Evolutionary conservation across 1,140 invertebrate genomes (phyloP).

Genomic region (Marisa cornuarietis): DNA sequence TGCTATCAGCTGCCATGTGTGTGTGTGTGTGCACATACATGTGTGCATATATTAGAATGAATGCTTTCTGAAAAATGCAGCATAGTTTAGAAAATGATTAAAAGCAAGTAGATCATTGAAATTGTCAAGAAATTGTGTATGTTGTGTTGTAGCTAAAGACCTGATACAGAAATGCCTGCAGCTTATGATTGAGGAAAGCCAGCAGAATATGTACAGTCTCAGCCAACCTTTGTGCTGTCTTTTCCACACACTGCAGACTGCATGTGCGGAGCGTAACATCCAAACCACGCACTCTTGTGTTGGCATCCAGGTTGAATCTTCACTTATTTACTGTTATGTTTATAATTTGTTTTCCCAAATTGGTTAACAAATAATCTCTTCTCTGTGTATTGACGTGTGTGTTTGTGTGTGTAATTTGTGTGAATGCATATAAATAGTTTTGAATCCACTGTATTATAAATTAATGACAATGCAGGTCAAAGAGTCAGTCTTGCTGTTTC

Average conservation of each 20-base stretch:
- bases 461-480: not conserved
- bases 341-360: too few species aligned
- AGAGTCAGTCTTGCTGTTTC: not conserved
- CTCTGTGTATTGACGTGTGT: not conserved
- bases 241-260: constrained; percentile 44
- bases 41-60: not conserved
- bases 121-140: too few species aligned
- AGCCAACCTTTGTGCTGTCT: constrained; percentile 44
- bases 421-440: too few species aligned
- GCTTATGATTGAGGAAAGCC: constrained; percentile 34
- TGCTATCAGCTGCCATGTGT: too few species aligned
- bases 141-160: constrained; percentile 26
- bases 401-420: too few species aligned
- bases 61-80: not conserved
- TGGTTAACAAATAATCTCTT: not conserved
- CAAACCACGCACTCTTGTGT: constrained; percentile 55
- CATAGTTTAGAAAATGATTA: too few species aligned
- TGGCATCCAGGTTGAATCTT: constrained; percentile 48
- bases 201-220: constrained; percentile 32
- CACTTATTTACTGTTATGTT: not conserved
- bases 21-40: too few species aligned
- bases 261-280: constrained; percentile 42
- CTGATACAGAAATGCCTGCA: constrained; percentile 34
- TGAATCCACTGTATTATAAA: too few species aligned
- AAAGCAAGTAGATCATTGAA: too few species aligned